These are phyloP conservation scores for Beroe ovata DNA, from an alignment of 37 sponge, comb jelly and placozoan genomes.

Conservation along the genomic window DNA sequence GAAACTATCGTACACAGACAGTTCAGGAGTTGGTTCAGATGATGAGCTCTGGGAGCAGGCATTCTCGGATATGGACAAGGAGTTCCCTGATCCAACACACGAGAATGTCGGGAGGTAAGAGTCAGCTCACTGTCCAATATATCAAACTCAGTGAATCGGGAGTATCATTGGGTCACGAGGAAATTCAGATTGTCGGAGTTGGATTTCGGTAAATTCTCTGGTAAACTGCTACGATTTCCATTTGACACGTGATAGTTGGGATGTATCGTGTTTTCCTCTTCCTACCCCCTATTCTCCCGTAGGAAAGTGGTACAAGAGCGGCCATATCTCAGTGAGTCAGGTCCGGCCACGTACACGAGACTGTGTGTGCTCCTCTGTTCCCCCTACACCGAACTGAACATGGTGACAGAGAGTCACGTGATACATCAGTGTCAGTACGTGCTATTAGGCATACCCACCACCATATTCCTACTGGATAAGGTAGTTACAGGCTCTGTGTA, in stretches of 20 bases:
- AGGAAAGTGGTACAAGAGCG: conserved; percentile 49
- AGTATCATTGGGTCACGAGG: no score
- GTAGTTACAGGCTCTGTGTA: no score
- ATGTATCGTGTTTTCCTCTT: background rate
- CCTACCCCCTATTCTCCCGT: no score
- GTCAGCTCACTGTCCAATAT: no score
- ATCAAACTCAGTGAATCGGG: no score
- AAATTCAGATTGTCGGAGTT: no score
- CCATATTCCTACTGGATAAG: conserved; percentile 28
- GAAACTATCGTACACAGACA: background rate
- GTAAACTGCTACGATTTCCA: no score
- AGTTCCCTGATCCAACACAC: conserved; percentile 36
- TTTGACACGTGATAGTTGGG: no score
- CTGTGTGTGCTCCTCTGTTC: conserved; percentile 48
- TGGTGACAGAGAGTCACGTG: conserved; percentile 45
- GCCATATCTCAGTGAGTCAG: conserved; percentile 23
- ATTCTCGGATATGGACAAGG: conserved; percentile 16
- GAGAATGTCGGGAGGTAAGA: conserved; percentile 44
- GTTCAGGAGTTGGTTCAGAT: conserved; percentile 33
- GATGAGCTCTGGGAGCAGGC: conserved; percentile 32
- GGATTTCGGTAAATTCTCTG: no score
- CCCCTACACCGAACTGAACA: conserved; percentile 29
- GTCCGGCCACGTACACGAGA: conserved; percentile 25
- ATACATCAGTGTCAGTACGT: conserved; percentile 45
- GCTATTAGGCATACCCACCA: conserved; percentile 33